Evolutionary conservation across 2,797 vertebrate genomes (phyloP), one percentile per base, ranked within the genome.

Genomic region (Phoebastria nigripes): DNA sequence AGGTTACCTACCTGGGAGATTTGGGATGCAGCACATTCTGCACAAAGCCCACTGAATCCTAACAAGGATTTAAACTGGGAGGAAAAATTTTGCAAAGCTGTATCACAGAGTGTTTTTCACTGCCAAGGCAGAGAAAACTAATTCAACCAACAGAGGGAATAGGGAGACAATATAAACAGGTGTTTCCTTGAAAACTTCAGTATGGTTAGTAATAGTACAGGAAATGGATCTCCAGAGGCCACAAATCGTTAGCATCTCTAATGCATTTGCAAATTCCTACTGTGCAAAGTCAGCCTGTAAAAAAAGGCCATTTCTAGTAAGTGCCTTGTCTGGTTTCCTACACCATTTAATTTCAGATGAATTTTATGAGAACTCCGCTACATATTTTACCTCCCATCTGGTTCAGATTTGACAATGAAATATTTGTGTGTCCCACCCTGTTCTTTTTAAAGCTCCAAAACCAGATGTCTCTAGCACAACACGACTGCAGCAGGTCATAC

Each of bases 321-420:
- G 97, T 96, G 93, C 92, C 96, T 96, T 96, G 93, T 97, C 97
- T 97, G 96, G 84, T 97, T 97, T 98, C 97, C 97, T 95, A 97
- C 87, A 92, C 96, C 96, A 93, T 97, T 98, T 97, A 92, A 98
- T 98, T 98, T 98, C 98, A 98, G 97, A 97, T 95, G 90, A 97
- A 96, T 98, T 98, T 98, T 98, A 98, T 98, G 98, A 98, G 98
- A 98, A 98, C 97, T 97, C 95, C 46, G 97, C 97, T 97, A 97
- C 97, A 98, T 97, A 98, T 98, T 98, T 98, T 93, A 98, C 98
- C 98, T 98, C 97, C 98, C 98, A 98, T 98, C 98, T 98, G 98
- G 98, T 97, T 96, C 94, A 97, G 95, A 97, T 98, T 98, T 98
- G 97, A 99, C 98, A 99, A 98, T 98, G 98, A 98, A 98, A 98